Evolutionary conservation across 2,888 invertebrate species (phyloP).

Genomic region (Parnassius apollo): DNA sequence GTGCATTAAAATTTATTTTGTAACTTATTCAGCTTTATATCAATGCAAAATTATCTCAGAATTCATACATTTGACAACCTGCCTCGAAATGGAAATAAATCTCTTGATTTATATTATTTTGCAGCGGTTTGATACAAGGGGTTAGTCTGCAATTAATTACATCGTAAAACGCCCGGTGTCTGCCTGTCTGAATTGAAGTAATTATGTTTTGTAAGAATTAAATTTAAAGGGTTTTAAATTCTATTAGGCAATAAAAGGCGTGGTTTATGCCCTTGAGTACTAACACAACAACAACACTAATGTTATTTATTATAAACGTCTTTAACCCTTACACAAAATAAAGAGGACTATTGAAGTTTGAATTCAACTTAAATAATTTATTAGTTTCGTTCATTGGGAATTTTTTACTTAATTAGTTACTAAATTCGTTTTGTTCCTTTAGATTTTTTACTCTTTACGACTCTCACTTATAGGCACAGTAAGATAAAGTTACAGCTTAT

Average conservation of each 20-base stretch:
- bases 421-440: too few species aligned
- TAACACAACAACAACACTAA: constrained; percentile 16
- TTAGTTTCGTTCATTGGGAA: too few species aligned
- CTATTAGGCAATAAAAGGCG: constrained; percentile 24
- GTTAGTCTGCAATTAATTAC: constrained; percentile 24
- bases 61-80: neutral
- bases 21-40: too few species aligned
- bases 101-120: constrained; percentile 24
- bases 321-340: too few species aligned
- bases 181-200: constrained; percentile 22
- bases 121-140: constrained; percentile 15
- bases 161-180: constrained; percentile 25
- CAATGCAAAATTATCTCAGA: too few species aligned
- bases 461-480: too few species aligned
- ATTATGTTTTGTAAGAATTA: constrained; percentile 25
- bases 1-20: too few species aligned
- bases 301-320: constrained; percentile 10
- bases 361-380: too few species aligned
- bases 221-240: constrained; percentile 22
- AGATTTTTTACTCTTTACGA: too few species aligned
- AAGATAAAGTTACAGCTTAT: too few species aligned
- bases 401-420: too few species aligned
- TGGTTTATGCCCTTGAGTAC: constrained; percentile 16
- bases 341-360: too few species aligned
- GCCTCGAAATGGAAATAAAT: constrained; percentile 15